phyloP scores from a whole-genome alignment of 2,113 vertebrate genomes.

The Sinocyclocheilus grahami region DNA sequence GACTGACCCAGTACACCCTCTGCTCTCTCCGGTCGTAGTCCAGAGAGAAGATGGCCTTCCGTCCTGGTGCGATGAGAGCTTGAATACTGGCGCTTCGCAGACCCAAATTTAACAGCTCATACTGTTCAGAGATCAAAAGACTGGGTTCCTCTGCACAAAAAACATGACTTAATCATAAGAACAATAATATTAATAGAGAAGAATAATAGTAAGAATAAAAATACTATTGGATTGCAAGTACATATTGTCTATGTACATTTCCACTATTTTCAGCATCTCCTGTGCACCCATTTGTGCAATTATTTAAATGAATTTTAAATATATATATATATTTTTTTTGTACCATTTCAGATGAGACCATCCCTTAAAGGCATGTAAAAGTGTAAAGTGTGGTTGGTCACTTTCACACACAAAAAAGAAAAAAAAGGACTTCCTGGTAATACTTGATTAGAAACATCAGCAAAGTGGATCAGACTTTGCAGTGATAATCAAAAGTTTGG shows the following conservation, averaged over 20 bases:
- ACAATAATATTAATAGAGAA: neutral
- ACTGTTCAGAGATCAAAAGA: conserved; percentile 83
- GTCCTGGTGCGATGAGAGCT: conserved; percentile 72
- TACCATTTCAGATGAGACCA: neutral
- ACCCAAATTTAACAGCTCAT: conserved; percentile 79
- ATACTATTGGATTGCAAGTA: neutral
- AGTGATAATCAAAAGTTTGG: neutral
- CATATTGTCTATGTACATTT: neutral
- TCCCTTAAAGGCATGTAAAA: neutral
- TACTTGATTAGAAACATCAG: neutral
- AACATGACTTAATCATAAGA: neutral
- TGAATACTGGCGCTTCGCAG: conserved; percentile 77
- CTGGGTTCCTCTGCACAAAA: conserved; percentile 77
- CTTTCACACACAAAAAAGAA: neutral
- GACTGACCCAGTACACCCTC: conserved; percentile 87
- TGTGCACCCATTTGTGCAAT: too few species aligned
- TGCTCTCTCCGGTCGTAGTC: conserved; percentile 83
- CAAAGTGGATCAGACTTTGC: neutral
- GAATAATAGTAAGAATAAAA: neutral
- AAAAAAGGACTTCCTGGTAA: neutral
- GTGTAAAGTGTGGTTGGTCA: neutral
- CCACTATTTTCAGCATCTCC: neutral
- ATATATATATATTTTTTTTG: neutral
- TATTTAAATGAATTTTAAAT: neutral
- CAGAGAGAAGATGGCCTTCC: conserved; percentile 79